Evolutionary conservation across 2,888 invertebrate species (phyloP), one percentile per base, ranked within the genome.

Genomic region (Ophioninae sp.): DNA sequence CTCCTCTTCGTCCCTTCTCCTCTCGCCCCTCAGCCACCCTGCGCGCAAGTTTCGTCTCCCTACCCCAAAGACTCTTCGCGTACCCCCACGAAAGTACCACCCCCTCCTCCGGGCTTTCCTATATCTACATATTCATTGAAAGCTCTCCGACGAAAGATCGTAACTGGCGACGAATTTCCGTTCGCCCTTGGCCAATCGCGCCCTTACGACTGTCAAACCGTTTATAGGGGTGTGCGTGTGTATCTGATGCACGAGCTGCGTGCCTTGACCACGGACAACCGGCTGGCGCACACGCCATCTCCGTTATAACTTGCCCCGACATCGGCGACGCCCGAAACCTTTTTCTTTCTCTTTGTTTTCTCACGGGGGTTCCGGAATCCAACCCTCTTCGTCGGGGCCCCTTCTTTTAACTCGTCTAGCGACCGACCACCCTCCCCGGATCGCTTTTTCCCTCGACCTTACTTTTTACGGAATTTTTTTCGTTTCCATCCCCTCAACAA

Each of bases 241-340:
- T 59, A 63, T 51, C 37, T 17, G 73, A 88, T 89, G 89, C 89
- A 89, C 88, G 87, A 88, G 88, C 89, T 89, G 90, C 88, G 89
- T 89, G 90, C 89, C 92, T 92, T 92, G 92, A 92, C 92, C 92
- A 92, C 91, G 89, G 92, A 90, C 92, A 92, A 92, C 90, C 90
- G 87, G 90, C 91, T 90, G 90, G 91, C 91, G 91, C 92, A 91
- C 91, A 81, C 78, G 51, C 80, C 82, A 67, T 63, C 67, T 78
- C 68, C 74, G 44, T 77, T 75, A 77, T 78, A 71, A 79, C 75
- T 71, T 65, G 61, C 71, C 63, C 13, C 74, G 61, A 72, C 81
- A 82, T 83, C 85, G 85, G 79, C 85, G 85, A 83, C 86, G 86
- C 86, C 86, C 86, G 86, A 86, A 86, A 84, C 77, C 84, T 79